These are phyloP conservation scores for Eurytoma adleriae DNA, from an alignment of 2,888 invertebrate genomes.

Conservation along the genomic window DNA sequence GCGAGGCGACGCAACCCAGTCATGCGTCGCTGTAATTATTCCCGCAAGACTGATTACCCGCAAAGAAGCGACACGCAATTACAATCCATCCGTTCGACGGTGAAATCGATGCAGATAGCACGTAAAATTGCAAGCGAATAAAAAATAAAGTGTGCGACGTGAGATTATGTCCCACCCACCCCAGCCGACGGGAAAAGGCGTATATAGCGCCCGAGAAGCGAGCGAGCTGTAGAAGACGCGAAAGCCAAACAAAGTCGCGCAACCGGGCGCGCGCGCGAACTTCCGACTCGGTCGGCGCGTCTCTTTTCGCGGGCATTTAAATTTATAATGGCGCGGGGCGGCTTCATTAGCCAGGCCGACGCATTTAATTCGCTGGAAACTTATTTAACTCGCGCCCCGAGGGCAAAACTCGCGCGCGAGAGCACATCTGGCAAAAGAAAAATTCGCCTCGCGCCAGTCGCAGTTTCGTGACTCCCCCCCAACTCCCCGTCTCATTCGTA, in stretches of 20 bases:
- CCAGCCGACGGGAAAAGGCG: neutral
- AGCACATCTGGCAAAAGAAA: slow-evolving; percentile 34
- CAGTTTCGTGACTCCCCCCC: neutral
- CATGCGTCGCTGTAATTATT: too few species aligned
- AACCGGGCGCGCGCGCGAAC: neutral
- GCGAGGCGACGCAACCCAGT: too few species aligned
- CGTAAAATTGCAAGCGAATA: too few species aligned
- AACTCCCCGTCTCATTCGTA: neutral
- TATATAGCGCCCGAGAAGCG: slow-evolving; percentile 5
- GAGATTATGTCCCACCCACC: neutral
- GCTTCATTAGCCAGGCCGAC: slow-evolving; percentile 52
- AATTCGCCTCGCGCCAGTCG: slow-evolving; percentile 15
- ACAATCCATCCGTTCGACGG: too few species aligned
- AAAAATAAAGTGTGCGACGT: neutral
- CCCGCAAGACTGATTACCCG: too few species aligned
- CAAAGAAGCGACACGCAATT: too few species aligned
- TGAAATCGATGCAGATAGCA: too few species aligned
- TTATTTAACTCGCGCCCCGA: slow-evolving; percentile 49
- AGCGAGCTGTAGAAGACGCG: slow-evolving; percentile 10
- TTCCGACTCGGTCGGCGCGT: neutral
- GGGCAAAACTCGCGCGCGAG: slow-evolving; percentile 11
- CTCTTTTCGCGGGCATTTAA: slow-evolving; percentile 47
- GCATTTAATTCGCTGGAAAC: slow-evolving; percentile 51
- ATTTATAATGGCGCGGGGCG: slow-evolving; percentile 50
- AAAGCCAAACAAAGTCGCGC: slow-evolving; percentile 43